Evolutionary conservation across 2,888 invertebrate genomes (phyloP).

Genomic region (Drosophila multiciliata): DNA sequence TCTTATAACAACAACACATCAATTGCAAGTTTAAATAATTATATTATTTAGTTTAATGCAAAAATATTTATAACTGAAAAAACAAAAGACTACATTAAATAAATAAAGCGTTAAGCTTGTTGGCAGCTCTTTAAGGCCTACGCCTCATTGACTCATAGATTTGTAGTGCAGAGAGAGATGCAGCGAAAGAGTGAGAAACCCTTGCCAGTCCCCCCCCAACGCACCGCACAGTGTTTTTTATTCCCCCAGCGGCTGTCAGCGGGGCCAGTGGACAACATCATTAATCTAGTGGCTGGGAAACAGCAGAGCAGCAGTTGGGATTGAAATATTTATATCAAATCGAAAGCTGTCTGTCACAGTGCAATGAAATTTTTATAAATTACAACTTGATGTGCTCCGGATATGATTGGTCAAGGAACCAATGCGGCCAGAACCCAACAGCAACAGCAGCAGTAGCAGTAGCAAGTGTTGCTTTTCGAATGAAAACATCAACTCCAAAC

Average conservation of each 20-base stretch:
- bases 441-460: neutral
- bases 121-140: constrained; percentile 52
- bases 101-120: constrained; percentile 41
- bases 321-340: constrained; percentile 81
- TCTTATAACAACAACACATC: neutral
- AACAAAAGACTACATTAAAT: neutral
- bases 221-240: neutral
- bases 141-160: constrained; percentile 20
- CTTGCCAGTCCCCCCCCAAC: neutral
- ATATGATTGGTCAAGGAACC: constrained; percentile 59
- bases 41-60: neutral
- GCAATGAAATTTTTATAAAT: constrained; percentile 80
- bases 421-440: neutral
- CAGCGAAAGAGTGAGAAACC: constrained; percentile 9
- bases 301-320: constrained; percentile 49
- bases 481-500: constrained; percentile 65
- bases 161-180: constrained; percentile 14
- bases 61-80: neutral
- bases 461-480: constrained; percentile 22
- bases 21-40: neutral
- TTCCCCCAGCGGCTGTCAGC: constrained; percentile 67
- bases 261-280: constrained; percentile 59
- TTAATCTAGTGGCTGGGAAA: constrained; percentile 70
- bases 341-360: constrained; percentile 79
- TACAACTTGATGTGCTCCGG: constrained; percentile 63